A percentile compares a stretch with the other conserved stretches of the same genome.
These are phyloP conservation scores for Hycleus phaleratus DNA, from an alignment of 1,140 invertebrate genomes.

Conservation along the genomic window DNA sequence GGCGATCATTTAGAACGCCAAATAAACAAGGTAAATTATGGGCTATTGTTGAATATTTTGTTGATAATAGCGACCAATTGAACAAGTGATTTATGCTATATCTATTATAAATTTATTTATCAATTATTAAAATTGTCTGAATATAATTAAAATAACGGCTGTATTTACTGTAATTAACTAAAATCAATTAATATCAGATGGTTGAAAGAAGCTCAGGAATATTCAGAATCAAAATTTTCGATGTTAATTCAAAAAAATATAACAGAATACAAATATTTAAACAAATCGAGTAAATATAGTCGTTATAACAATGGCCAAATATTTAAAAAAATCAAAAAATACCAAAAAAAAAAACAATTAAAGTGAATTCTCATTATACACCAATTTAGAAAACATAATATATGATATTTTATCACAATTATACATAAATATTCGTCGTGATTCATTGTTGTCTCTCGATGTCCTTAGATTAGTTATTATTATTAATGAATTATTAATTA, in stretches of 20 bases:
- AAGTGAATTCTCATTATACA: conserved; percentile 21
- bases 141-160: no score
- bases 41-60: no score
- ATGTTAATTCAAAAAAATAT: background rate
- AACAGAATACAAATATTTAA: background rate
- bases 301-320: conserved; percentile 6
- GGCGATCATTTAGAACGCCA: no score
- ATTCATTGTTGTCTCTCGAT: conserved; percentile 18
- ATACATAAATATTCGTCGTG: conserved; percentile 14
- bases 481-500: background rate
- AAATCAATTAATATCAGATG: background rate
- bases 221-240: background rate
- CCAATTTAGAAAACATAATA: conserved; percentile 14
- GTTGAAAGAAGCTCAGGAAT: background rate
- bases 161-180: no score
- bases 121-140: no score
- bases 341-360: conserved; percentile 3
- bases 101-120: no score
- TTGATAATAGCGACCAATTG: conserved; percentile 4
- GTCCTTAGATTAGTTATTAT: conserved; percentile 1
- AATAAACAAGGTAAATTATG: no score
- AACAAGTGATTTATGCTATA: conserved; percentile 2
- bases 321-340: conserved; percentile 7
- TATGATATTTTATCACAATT: conserved; percentile 8
- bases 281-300: conserved; percentile 2